These are phyloP conservation scores for Bergia puertoricense DNA, from an alignment of 92 coral and sea anemone genomes.

Conservation along the genomic window DNA sequence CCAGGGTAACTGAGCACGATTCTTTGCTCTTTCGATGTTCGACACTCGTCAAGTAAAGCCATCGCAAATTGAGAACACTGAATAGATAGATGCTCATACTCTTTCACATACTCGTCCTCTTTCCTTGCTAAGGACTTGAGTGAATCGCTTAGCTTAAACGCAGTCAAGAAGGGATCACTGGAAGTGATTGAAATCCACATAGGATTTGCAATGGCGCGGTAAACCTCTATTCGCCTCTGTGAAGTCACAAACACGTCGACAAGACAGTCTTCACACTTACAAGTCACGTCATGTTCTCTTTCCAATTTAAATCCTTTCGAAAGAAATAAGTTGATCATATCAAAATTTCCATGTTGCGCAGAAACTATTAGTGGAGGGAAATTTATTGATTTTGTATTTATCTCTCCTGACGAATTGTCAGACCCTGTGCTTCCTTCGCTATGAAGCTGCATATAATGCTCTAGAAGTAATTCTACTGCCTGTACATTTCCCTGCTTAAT, in stretches of 20 bases:
- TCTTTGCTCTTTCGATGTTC: slow-evolving; percentile 87
- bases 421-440: slow-evolving; percentile 54
- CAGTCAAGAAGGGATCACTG: slow-evolving; percentile 79
- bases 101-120: slow-evolving; percentile 96
- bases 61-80: slow-evolving; percentile 85
- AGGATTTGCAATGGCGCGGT: slow-evolving; percentile 88
- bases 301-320: slow-evolving; percentile 85
- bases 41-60: slow-evolving; percentile 89
- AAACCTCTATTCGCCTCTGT: slow-evolving; percentile 85
- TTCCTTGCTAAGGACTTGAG: slow-evolving; percentile 73
- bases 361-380: slow-evolving; percentile 91
- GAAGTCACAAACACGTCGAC: slow-evolving; percentile 79
- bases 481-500: slow-evolving; percentile 71
- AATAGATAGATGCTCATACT: slow-evolving; percentile 72
- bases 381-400: slow-evolving; percentile 50
- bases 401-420: slow-evolving; percentile 34
- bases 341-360: slow-evolving; percentile 89
- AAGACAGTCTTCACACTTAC: slow-evolving; percentile 84
- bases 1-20: slow-evolving; percentile 85
- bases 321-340: slow-evolving; percentile 76
- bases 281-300: slow-evolving; percentile 83
- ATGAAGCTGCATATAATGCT: slow-evolving; percentile 71
- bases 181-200: slow-evolving; percentile 86
- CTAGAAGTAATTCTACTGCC: slow-evolving; percentile 68
- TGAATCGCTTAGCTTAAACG: slow-evolving; percentile 81